Evolutionary conservation across 2,888 invertebrate species (phyloP), one percentile per base, ranked within the genome.

Genomic region (Cepaea hortensis): DNA sequence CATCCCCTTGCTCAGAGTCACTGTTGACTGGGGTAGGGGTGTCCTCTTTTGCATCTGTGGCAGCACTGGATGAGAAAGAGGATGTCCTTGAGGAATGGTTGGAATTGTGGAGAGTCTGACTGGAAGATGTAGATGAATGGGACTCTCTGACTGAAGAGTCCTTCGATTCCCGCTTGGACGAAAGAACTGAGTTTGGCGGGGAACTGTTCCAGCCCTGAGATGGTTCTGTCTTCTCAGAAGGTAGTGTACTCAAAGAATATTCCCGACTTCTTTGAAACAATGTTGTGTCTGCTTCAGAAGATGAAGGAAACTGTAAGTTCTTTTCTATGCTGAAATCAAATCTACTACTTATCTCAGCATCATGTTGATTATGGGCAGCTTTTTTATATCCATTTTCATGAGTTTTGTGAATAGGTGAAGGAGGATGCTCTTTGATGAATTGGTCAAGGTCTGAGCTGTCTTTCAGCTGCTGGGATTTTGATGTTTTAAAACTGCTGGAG

Each of bases 21-120:
- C 92, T 92, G 90, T 92, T 92, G n/a, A 91, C 90, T 46, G 92
- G 91, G 5, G 92, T 92, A 9, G 90, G 89, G 77, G 91, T 91
- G 79, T 91, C 92, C 76, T 91, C 90, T 82, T 91, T 91, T 5
- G 90, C 90, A 13, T 86, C 89, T 6, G 88, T 89, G 13, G 89
- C 88, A 35, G 88, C 79, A 9, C 89, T 90, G 65, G 80, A 81
- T 20, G 85, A 85, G 23, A 85, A 85, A 85, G 85, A 85, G 77
- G 85, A 79, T 11, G 85, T 79, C 65, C 77, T 46, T 46, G 80
- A 85, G 85, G 85, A 85, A 73, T 85, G 85, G 73, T 73, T 81
- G 70, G 85, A 72, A n/a, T 46, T 70, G 15, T 81, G 81, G 70
- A 85, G 81, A 23, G 85, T 85, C 62, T 81, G 81, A 68, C 87